A percentile compares a stretch with the other conserved stretches of the same genome.
phyloP scores from a whole-genome alignment of 2,888 invertebrate genomes.

The Empis livida region DNA sequence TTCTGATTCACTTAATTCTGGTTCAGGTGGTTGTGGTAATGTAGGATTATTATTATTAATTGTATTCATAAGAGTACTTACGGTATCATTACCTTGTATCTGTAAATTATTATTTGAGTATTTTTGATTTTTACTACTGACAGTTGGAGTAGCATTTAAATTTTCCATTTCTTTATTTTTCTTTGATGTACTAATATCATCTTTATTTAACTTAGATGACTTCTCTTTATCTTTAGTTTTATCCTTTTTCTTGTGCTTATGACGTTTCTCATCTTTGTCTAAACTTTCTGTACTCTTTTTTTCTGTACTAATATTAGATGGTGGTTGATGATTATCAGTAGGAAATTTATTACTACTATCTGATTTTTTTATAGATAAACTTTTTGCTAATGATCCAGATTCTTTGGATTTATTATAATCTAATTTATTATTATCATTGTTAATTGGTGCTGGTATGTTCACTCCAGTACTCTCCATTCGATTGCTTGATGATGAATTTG shows the following conservation, averaged over 20 bases:
- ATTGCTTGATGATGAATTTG: slow-evolving; percentile 3
- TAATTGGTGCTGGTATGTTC: not conserved
- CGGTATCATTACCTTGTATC: not conserved
- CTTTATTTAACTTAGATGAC: slow-evolving; percentile 17
- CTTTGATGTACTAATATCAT: slow-evolving; percentile 13
- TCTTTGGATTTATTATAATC: slow-evolving; percentile 13
- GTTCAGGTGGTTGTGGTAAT: too few relatives aligned
- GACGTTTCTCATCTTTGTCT: slow-evolving; percentile 43
- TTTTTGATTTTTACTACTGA: slow-evolving; percentile 13
- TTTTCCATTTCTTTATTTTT: slow-evolving; percentile 10
- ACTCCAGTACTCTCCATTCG: slow-evolving; percentile 7
- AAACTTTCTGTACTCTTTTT: slow-evolving; percentile 29
- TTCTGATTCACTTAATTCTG: too few relatives aligned
- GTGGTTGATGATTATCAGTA: not conserved
- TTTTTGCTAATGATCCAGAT: too few relatives aligned
- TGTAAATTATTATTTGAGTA: slow-evolving; percentile 11
- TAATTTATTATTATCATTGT: not conserved
- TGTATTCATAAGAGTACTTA: not conserved
- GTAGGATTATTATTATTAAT: not conserved
- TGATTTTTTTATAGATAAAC: too few relatives aligned
- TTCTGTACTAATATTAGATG: slow-evolving; percentile 6
- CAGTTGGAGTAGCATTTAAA: slow-evolving; percentile 7
- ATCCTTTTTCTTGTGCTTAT: slow-evolving; percentile 51
- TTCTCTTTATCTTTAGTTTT: slow-evolving; percentile 54
- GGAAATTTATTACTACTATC: too few relatives aligned